Evolutionary conservation across 2,888 invertebrate genomes (phyloP).

Genomic region (Blastobasis lacticolella): DNA sequence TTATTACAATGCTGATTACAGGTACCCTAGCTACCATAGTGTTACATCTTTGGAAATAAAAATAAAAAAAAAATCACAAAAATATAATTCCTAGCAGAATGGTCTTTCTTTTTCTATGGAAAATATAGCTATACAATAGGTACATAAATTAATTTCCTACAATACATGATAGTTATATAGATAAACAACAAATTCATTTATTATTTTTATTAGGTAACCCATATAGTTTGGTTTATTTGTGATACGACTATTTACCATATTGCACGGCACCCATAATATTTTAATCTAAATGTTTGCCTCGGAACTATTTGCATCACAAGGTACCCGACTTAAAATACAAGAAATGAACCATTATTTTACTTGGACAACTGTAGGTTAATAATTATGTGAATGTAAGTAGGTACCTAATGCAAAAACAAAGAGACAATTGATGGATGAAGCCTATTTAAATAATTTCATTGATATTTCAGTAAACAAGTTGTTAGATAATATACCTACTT

Average conservation of each 20-base stretch:
- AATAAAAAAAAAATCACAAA: slow-evolving; percentile 24
- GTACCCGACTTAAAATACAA: too few relatives aligned
- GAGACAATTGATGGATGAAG: too few relatives aligned
- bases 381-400: too few relatives aligned
- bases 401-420: too few relatives aligned
- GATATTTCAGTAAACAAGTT: too few relatives aligned
- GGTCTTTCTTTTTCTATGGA: slow-evolving; percentile 32
- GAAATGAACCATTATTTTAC: too few relatives aligned
- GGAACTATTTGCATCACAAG: too few relatives aligned
- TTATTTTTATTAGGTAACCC: slow-evolving; percentile 5
- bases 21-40: slow-evolving; percentile 30
- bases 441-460: too few relatives aligned
- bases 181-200: slow-evolving; percentile 7
- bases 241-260: slow-evolving; percentile 27
- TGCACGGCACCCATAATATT: slow-evolving; percentile 53
- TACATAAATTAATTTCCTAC: slow-evolving; percentile 21
- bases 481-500: too few relatives aligned
- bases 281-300: slow-evolving; percentile 13
- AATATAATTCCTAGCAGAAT: slow-evolving; percentile 39
- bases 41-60: slow-evolving; percentile 11
- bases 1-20: slow-evolving; percentile 32
- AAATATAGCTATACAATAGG: slow-evolving; percentile 11
- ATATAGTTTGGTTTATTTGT: slow-evolving; percentile 12
- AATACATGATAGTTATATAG: slow-evolving; percentile 15
- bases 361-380: too few relatives aligned